These are phyloP conservation scores for Macaca mulatta DNA, from an alignment of 2,113 vertebrate genomes.

Conservation along the genomic window DNA sequence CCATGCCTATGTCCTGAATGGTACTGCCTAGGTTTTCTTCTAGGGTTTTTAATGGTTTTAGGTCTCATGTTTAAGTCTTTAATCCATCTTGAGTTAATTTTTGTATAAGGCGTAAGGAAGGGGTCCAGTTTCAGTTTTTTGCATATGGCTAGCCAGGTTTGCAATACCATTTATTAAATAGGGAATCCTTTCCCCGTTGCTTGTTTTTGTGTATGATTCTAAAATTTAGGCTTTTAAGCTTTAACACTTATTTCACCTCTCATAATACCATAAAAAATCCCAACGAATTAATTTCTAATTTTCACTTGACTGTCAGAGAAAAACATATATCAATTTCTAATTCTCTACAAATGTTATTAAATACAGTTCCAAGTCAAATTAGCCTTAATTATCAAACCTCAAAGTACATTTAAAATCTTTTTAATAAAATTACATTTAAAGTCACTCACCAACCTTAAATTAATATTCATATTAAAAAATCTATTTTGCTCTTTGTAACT, in stretches of 20 bases:
- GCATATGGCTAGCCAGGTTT: too few relatives aligned
- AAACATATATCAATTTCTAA: conserved; percentile 54
- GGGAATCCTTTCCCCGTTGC: too few relatives aligned
- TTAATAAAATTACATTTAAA: conserved; percentile 76
- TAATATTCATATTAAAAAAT: conserved; percentile 79
- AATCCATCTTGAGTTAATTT: too few relatives aligned
- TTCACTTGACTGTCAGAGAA: conserved; percentile 64
- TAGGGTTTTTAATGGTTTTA: too few relatives aligned
- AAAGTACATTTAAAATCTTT: conserved; percentile 79
- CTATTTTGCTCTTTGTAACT: conserved; percentile 69
- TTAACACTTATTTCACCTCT: conserved; percentile 27
- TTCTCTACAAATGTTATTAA: conserved; percentile 73
- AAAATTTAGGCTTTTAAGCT: neutral
- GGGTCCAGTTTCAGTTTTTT: too few relatives aligned
- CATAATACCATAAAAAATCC: neutral
- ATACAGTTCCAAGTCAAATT: conserved; percentile 77
- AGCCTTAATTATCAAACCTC: conserved; percentile 78
- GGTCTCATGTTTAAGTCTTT: too few relatives aligned
- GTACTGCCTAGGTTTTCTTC: too few relatives aligned
- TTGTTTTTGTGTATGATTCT: neutral
- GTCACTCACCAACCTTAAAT: conserved; percentile 71
- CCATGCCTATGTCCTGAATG: too few relatives aligned
- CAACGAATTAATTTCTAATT: conserved; percentile 72
- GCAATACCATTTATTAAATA: too few relatives aligned
- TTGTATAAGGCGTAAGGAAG: too few relatives aligned